Evolutionary conservation across 2,888 invertebrate species (phyloP).

Genomic region (Plemyria rubiginata): DNA sequence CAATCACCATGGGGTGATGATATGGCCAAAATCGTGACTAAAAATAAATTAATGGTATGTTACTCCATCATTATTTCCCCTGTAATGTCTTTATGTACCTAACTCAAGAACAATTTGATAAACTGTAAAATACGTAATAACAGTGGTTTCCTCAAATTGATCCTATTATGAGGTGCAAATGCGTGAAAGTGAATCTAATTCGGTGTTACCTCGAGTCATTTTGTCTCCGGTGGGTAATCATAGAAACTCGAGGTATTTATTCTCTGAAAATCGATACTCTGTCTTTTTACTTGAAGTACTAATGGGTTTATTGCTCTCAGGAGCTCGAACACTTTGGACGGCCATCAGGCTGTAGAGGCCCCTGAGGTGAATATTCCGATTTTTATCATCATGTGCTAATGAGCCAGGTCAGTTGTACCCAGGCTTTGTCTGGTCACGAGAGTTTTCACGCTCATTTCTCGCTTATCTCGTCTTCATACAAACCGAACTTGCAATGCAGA

Average conservation of each 20-base stretch:
- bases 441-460: too few species aligned
- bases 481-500: too few species aligned
- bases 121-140: conserved; percentile 29
- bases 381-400: too few species aligned
- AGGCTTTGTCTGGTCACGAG: too few species aligned
- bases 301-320: conserved; percentile 17
- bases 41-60: conserved; percentile 1
- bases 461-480: too few species aligned
- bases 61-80: background rate
- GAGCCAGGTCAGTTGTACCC: too few species aligned
- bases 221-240: conserved; percentile 45
- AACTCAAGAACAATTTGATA: conserved; percentile 14
- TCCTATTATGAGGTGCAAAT: conserved; percentile 44
- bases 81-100: conserved; percentile 9
- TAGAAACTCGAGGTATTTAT: conserved; percentile 49
- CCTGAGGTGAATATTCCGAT: too few species aligned
- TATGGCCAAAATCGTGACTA: too few species aligned
- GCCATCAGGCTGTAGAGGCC: too few species aligned
- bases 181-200: conserved; percentile 70
- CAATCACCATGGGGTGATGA: background rate
- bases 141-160: conserved; percentile 39
- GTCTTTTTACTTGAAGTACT: conserved; percentile 5
- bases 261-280: conserved; percentile 46
- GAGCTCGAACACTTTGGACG: background rate
- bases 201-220: conserved; percentile 43